Base-by-base conservation (phyloP, 1,140 invertebrate genomes). In the Lineus longissimus region DNA sequence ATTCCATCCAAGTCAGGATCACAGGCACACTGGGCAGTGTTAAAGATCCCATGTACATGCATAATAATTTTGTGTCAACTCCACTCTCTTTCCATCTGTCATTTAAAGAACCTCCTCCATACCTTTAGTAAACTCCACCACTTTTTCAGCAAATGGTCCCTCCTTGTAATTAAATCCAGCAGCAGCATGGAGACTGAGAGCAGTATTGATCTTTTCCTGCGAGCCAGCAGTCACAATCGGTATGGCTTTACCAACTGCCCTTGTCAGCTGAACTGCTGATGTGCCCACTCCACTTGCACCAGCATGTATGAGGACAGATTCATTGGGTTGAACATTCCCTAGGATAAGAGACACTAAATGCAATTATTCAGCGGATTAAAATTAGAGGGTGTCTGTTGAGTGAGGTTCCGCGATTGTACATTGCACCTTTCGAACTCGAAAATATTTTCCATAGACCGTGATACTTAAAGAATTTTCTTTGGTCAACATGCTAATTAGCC, bases 231-330 rank as follows among this genome's bases (percentile, higher is more conserved):
- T 81, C 1, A 77, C 70, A 47, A 77, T 66, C 1, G 74, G 58
- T 23, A 45, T 61, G 23, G 71, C 74, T 2, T 27, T 4, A 9
- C 71, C 66, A 17, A 72, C 73, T 31, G 72, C 62, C n/a, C 70
- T 61, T 40, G 67, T 66, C 23, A 82, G 60, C 72, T 81, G 79
- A 31, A 75, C 65, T 7, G 78, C 76, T 25, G 80, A 78, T 13
- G 76, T 78, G n/a, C 78, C 80, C 1, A 81, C 79, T 1, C 80
- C 80, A 70, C 79, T 81, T 15, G 69, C 79, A 13, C 78, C 80
- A 58, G 77, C 80, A 64, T 82, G 80, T 27, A 82, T 75, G 23
- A 82, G 65, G 1, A 81, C 78, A 2, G 58, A 63, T 15, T 79
- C 76, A 31, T 69, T 72, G 27, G 66, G n/a, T 40, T 74, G 40